Base-by-base conservation (phyloP, 2,797 vertebrate species). In the Sandelia bainsii region DNA sequence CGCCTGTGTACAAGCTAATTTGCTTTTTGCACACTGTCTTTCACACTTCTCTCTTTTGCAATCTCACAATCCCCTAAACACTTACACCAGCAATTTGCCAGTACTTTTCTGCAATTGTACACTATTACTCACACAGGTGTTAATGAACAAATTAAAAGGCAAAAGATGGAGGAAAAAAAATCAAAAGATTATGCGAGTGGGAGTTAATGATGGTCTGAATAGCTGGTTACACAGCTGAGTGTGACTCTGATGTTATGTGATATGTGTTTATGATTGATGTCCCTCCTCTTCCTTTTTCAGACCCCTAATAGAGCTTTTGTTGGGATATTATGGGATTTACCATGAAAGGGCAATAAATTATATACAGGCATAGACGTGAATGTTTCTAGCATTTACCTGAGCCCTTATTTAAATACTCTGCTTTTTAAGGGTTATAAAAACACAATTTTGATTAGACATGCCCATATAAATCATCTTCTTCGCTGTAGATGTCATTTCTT, bases 161-260 rank as follows among this genome's bases (percentile, higher is more conserved):
- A 62, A 48, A 62, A 44, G 44, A 58, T 42, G 11, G 48, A 62
- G 46, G 23, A 22, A 60, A 65, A 42, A 61, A 58, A 56, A 14
- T 42, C 46, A 23, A 40, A 14, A 69, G 45, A 59, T 51, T 52
- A 68, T 51, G 66, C 10, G 5, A 58, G 74, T 77, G 62, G 67
- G 69, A 75, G 76, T 66, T 72, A 82, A 80, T 76, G 71, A 79
- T 73, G 72, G 62, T 72, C 69, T 80, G 72, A 79, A 77, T 81
- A 68, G 54, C 75, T 79, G 67, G 54, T 69, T 80, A 20, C 71
- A 57, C 84, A 79, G 66, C 66, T 67, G 77, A 71, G 75, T 64
- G 32, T 69, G 51, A 62, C 65, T 73, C 40, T 34, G 6, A 6
- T 61, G 57, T 70, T 77, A 64, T 66, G 29, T 75, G 63, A 65